These are phyloP conservation scores for Callyntrura sp. DNA, from an alignment of 2,888 invertebrate genomes.

Conservation along the genomic window DNA sequence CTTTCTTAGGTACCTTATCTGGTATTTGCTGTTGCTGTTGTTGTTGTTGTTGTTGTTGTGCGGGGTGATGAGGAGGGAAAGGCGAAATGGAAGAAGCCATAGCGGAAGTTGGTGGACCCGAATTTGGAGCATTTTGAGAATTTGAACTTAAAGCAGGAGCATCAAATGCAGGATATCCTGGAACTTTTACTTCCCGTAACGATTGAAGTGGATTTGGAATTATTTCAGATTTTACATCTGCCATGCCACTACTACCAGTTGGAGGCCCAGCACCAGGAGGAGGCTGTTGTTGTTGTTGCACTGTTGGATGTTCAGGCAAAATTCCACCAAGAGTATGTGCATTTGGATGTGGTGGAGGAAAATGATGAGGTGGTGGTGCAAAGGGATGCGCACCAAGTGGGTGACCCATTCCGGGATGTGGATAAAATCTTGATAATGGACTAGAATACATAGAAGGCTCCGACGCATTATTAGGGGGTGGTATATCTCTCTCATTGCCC, in stretches of 20 bases:
- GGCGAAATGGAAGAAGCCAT: slow-evolving; percentile 79
- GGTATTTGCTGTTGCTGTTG: slow-evolving; percentile 6
- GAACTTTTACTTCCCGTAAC: slow-evolving; percentile 90
- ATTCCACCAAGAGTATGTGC: slow-evolving; percentile 76
- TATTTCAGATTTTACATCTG: slow-evolving; percentile 80
- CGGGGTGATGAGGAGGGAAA: slow-evolving; percentile 55
- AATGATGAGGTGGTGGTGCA: slow-evolving; percentile 76
- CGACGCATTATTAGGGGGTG: slow-evolving; percentile 59
- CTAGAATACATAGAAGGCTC: slow-evolving; percentile 82
- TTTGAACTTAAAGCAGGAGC: slow-evolving; percentile 79
- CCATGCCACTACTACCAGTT: slow-evolving; percentile 46
- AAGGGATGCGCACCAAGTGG: slow-evolving; percentile 75
- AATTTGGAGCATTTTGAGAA: slow-evolving; percentile 68
- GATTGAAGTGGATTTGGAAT: slow-evolving; percentile 90
- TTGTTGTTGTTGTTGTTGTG: no score
- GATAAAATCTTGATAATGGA: slow-evolving; percentile 83
- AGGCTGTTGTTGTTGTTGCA: no score
- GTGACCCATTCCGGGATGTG: slow-evolving; percentile 74
- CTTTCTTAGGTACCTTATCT: slow-evolving; percentile 71
- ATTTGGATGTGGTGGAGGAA: slow-evolving; percentile 77
- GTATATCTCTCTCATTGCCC: slow-evolving; percentile 76
- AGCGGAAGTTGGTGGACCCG: slow-evolving; percentile 73
- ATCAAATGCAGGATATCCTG: slow-evolving; percentile 87
- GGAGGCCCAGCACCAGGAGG: slow-evolving; percentile 44
- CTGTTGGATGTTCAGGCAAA: slow-evolving; percentile 74